A percentile compares a stretch with the other conserved stretches of the same genome.
Conservation (phyloP, 2,113 vertebrate genomes). For the Struthio camelus region DNA sequence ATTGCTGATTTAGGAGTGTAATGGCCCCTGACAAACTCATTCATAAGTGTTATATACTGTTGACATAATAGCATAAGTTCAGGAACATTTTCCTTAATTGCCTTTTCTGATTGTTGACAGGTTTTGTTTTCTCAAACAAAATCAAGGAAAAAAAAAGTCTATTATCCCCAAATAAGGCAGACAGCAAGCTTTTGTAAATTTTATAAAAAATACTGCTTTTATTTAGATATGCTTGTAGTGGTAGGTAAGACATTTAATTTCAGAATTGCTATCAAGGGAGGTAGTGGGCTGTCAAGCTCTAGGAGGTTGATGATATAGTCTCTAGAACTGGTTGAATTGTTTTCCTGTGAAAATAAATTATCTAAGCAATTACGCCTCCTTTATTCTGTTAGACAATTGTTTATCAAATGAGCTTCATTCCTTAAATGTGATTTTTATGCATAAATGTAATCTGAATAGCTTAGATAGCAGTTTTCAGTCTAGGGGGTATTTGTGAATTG, state of each 20-base stretch:
- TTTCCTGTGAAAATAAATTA: constrained; percentile 56
- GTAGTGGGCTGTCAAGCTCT: constrained; percentile 21
- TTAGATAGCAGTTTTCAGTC: neutral
- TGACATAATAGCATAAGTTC: constrained; percentile 23
- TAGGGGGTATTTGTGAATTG: neutral
- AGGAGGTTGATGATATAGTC: constrained; percentile 39
- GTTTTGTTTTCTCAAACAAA: constrained; percentile 21
- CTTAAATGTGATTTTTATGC: constrained; percentile 31
- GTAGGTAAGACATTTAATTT: neutral
- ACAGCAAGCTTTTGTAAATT: neutral
- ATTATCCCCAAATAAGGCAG: neutral
- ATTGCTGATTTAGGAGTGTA: constrained; percentile 29
- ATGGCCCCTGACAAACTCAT: constrained; percentile 17
- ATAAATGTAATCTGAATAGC: constrained; percentile 14
- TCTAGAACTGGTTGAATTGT: constrained; percentile 43
- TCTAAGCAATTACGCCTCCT: constrained; percentile 47
- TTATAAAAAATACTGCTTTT: neutral
- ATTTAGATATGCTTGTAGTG: neutral
- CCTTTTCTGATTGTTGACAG: constrained; percentile 9
- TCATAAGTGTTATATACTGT: neutral
- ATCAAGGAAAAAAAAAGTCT: neutral
- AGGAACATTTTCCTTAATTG: constrained; percentile 23
- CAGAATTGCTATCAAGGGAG: constrained; percentile 19
- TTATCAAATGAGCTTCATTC: constrained; percentile 39
- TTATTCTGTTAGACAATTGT: constrained; percentile 33